Conservation (phyloP, 2,888 invertebrate genomes). For the Spilarctia lutea region DNA sequence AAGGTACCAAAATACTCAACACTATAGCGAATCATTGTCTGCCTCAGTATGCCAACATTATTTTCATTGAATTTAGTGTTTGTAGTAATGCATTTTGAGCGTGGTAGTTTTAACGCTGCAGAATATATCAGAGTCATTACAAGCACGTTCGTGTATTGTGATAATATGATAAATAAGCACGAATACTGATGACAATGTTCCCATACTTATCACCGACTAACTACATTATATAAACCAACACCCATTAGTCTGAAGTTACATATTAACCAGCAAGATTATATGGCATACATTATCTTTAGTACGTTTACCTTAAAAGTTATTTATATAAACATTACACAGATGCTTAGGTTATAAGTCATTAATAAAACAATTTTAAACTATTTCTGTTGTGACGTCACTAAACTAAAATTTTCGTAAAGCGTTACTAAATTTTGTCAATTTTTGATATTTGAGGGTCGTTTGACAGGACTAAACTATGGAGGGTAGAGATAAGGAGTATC, state of each 20-base stretch:
- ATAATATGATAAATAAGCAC: slow-evolving; percentile 35
- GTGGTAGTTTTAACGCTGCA: slow-evolving; percentile 34
- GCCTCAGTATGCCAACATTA: slow-evolving; percentile 38
- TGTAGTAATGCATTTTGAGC: slow-evolving; percentile 44
- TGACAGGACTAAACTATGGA: no score
- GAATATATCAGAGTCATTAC: slow-evolving; percentile 34
- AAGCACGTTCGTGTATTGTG: slow-evolving; percentile 49
- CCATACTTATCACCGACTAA: slow-evolving; percentile 38
- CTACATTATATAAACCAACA: slow-evolving; percentile 36
- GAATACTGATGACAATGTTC: slow-evolving; percentile 54
- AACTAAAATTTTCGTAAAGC: no score
- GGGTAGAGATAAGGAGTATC: no score
- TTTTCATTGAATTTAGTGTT: slow-evolving; percentile 40
- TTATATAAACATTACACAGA: background rate
- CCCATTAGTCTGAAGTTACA: slow-evolving; percentile 24
- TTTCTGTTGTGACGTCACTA: no score
- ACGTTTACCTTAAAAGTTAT: background rate
- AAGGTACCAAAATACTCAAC: slow-evolving; percentile 34
- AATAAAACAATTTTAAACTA: background rate
- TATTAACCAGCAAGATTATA: slow-evolving; percentile 24
- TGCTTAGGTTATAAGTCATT: background rate
- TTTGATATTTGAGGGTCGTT: no score
- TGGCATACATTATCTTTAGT: background rate
- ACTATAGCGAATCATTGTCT: slow-evolving; percentile 43
- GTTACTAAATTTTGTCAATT: no score